These are phyloP conservation scores for Idaea straminata DNA, from an alignment of 2,888 invertebrate species.

Conservation along the genomic window DNA sequence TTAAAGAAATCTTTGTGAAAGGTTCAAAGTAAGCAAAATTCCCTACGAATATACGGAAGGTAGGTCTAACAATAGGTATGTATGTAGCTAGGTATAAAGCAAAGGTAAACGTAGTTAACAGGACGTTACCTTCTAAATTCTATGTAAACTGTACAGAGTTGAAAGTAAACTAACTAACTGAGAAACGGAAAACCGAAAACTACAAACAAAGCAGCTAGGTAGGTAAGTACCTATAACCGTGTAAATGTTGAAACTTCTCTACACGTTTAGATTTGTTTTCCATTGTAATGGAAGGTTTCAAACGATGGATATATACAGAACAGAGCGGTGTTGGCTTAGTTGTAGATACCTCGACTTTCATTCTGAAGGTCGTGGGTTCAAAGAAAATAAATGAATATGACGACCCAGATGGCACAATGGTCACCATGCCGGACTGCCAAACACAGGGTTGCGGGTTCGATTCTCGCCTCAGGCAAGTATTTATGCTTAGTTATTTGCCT, in stretches of 20 bases:
- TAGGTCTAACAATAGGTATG: not conserved
- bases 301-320: slow-evolving; percentile 21
- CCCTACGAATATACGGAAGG: not conserved
- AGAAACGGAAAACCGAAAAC: slow-evolving; percentile 1
- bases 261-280: slow-evolving; percentile 20
- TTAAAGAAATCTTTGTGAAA: not conserved
- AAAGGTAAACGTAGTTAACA: not conserved
- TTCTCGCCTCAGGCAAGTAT: no score
- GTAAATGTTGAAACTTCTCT: not conserved
- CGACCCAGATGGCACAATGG: no score
- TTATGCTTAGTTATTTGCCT: no score
- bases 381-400: no score
- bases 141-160: not conserved
- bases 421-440: no score
- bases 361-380: no score
- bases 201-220: not conserved
- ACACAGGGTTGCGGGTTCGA: no score
- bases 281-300: slow-evolving; percentile 28
- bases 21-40: not conserved
- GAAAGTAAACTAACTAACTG: not conserved
- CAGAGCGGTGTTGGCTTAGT: no score
- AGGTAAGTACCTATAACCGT: not conserved
- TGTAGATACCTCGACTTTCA: no score
- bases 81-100: not conserved
- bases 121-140: not conserved